Base-by-base conservation (phyloP, 1,140 invertebrate genomes). In the Drosophila bifasciata region DNA sequence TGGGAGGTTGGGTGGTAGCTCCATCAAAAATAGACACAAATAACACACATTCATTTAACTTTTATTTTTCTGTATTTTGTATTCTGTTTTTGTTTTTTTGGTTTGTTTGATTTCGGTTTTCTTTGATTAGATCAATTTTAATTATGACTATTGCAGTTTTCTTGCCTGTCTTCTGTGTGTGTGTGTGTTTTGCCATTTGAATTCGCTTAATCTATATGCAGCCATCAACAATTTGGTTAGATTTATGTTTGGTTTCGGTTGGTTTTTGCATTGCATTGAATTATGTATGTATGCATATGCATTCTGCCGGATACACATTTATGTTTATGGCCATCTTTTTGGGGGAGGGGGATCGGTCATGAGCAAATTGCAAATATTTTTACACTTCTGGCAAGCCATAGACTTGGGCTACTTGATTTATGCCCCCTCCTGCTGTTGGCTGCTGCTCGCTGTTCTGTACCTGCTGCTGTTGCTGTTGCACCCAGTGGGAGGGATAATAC, bases 21-120 rank as follows among this genome's bases (percentile, higher is more conserved):
- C 49, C 56, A 43, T 51, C 59, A 63, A 86, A 85, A 78, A 88
- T 86, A 86, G 81, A 86, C 83, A 88, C 69, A 78, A 88, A 81
- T 78, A 88, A 86, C 81, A 86, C 74, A 75, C 78, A 83, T 68
- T 68, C 57, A 50, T n/a, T n/a, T 67, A 67, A 81, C 57, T 44
- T 66, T 41, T 28, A 4, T 13, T 36, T 36, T 13, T 13, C 3
- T 11, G 3, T 13, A 25, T 25, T 25, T 6, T 25, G 23, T 36
- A 13, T 36, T 13, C 11, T 4, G 45, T 73, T 62, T 67, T 63
- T 25, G 49, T 7, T 55, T 75, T 25, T 39, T 32, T 39, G 32
- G 43, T 16, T 13, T 53, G 15, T 48, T 23, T 60, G 43, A n/a
- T n/a, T n/a, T n/a, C n/a, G n/a, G n/a, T n/a, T 55, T 67, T 49